Base-by-base conservation (phyloP, 2,113 vertebrate species). In the Columbina picui region DNA sequence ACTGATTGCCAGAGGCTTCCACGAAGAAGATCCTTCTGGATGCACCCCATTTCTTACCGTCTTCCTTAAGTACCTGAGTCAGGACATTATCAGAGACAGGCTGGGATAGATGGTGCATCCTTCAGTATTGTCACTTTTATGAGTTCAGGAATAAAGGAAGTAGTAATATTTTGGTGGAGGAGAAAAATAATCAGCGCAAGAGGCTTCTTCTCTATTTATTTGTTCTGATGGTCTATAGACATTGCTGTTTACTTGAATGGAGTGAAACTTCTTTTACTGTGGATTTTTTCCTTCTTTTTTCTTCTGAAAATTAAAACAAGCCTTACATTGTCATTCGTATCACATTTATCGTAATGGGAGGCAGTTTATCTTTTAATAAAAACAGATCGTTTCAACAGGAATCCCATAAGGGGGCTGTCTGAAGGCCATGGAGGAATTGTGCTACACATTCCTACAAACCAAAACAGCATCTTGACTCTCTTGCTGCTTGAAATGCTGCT, bases 301-400 rank as follows among this genome's bases (percentile, higher is more conserved):
- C 45, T 59, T 80, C 64, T 39, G 21, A 93, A 56, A 70, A 63
- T 59, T 55, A 87, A 88, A 90, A 77, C 41, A 61, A 47, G 49
- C 23, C 50, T 83, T 59, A 45, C 10, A 16, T 49, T 80, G 38
- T 27, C 68, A 80, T 79, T 93, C 70, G 7, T 80, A 47, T 67
- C 43, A 69, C 87, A 81, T 80, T 80, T 90, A 76, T 69, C 55
- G 29, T 34, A 90, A 90, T 19, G n/a, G 55, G 41, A 76, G 4
- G 27, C 59, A 74, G 59, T 63, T 86, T 92, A 80, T 76, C 71
- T 89, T 86, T 80, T 69, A 71, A 83, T 39, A 90, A 90, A 94
- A 96, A 39, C 68, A 56, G 21, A 63, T 45, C 27, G 25, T 87
- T 90, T 9, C 4, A 43, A 64, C 6, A 3, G 52, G 50, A 92